Evolutionary conservation across 2,113 vertebrate genomes (phyloP), one percentile per base, ranked within the genome.

Genomic region (Potamarius usumacintae): DNA sequence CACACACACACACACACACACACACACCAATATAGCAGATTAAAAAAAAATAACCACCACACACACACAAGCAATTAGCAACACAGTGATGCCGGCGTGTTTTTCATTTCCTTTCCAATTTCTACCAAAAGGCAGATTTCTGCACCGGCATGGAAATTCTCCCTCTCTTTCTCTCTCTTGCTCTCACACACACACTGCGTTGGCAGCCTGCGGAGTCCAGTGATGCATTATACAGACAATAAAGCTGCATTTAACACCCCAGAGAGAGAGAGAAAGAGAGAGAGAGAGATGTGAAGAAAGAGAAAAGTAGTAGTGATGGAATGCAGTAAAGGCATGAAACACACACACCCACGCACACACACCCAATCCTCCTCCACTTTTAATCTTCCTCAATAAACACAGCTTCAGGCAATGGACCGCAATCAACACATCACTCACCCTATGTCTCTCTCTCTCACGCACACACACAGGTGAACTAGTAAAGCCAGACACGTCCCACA

Each of bases 211-310:
- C 42, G 58, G 85, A 87, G 88, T 71, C 88, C 87, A 89, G 88
- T 87, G 85, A 90, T 83, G 88, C 87, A 87, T 92, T 90, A 91
- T 91, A 91, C 90, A 88, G 86, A 92, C 88, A 89, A 92, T 92
- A 90, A 92, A 92, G 89, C 89, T 62, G 72, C 80, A 84, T 91
- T 92, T 90, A 88, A 90, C 85, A 90, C 89, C 76, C 65, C 27
- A 76, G 85, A 74, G 67, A 83, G n/a, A 42, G 62, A 86, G 30
- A 86, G 18, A 77, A 20, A 62, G 55, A 27, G 57, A 63, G 55
- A 27, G 57, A 63, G 57, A 30, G 72, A 62, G 30, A 63, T 48
- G 6, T 8, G 77, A 55, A 42, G 57, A 62, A 15, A 30, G 27
- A 42, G 42, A 50, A 82, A 63, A 71, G 57, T 76, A 72, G 63